phyloP scores from a whole-genome alignment of 2,888 invertebrate genomes.

The Microlaimidae sp. region DNA sequence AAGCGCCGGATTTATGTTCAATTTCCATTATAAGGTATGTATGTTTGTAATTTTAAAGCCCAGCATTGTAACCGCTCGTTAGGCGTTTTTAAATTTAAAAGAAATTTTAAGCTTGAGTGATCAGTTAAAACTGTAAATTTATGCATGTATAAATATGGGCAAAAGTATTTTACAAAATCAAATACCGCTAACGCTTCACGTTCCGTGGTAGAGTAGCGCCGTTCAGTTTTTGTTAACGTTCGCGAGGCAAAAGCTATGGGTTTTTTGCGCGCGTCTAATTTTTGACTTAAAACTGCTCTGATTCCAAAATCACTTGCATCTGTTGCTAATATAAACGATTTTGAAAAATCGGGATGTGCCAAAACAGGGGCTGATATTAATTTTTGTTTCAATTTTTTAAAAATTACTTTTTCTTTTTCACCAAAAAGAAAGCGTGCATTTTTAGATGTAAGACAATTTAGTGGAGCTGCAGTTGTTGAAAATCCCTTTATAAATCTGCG shows the following conservation, averaged over 20 bases:
- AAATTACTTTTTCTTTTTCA: not conserved
- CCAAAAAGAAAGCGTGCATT: not conserved
- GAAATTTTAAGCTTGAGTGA: constrained; percentile 38
- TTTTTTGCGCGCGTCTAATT: not conserved
- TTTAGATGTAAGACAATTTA: not conserved
- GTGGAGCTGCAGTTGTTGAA: not conserved
- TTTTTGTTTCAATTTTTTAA: not conserved
- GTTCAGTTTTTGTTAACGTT: not conserved
- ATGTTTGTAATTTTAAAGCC: constrained; percentile 37
- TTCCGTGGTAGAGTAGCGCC: not conserved
- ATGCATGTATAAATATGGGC: not conserved
- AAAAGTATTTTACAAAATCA: not conserved
- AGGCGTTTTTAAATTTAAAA: constrained; percentile 36
- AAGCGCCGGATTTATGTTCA: no score
- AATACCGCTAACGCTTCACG: not conserved
- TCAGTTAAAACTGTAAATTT: not conserved
- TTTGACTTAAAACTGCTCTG: not conserved
- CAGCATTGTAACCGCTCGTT: constrained; percentile 39
- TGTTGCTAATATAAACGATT: not conserved
- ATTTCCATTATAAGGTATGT: no score
- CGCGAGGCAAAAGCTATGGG: not conserved
- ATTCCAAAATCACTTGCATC: not conserved
- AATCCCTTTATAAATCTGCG: constrained; percentile 17
- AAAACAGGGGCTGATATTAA: not conserved
- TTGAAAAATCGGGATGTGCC: not conserved